Conservation (phyloP, 1,140 invertebrate genomes). For the Trichogramma pretiosum region DNA sequence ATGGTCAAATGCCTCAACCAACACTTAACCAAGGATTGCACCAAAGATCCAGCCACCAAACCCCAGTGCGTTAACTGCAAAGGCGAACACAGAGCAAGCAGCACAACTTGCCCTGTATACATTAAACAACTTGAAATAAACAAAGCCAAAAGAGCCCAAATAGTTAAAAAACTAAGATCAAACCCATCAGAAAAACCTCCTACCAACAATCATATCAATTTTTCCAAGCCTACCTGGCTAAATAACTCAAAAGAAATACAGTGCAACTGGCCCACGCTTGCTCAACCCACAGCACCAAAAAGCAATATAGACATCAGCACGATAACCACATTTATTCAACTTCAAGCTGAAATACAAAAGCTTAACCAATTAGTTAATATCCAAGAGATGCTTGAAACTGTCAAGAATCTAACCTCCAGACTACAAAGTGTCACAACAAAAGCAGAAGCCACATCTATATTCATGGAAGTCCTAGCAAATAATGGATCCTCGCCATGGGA, state of each 20-base stretch:
- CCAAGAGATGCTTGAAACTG: too few relatives aligned
- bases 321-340: background rate
- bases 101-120: conserved; percentile 16
- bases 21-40: background rate
- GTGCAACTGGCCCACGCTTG: too few relatives aligned
- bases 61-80: conserved; percentile 30
- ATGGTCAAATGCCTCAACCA: background rate
- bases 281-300: too few relatives aligned
- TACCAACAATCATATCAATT: background rate
- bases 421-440: too few relatives aligned
- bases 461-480: too few relatives aligned
- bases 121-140: too few relatives aligned
- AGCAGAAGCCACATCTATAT: too few relatives aligned
- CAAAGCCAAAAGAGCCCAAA: background rate
- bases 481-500: too few relatives aligned
- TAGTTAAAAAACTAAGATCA: background rate
- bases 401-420: too few relatives aligned
- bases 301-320: background rate
- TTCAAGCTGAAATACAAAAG: too few relatives aligned
- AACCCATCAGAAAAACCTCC: too few relatives aligned
- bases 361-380: too few relatives aligned
- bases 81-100: conserved; percentile 26
- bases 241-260: background rate
- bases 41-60: background rate
- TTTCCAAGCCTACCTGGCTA: background rate